Conservation (phyloP, 2,113 vertebrate species). For the Panthera uncia region DNA sequence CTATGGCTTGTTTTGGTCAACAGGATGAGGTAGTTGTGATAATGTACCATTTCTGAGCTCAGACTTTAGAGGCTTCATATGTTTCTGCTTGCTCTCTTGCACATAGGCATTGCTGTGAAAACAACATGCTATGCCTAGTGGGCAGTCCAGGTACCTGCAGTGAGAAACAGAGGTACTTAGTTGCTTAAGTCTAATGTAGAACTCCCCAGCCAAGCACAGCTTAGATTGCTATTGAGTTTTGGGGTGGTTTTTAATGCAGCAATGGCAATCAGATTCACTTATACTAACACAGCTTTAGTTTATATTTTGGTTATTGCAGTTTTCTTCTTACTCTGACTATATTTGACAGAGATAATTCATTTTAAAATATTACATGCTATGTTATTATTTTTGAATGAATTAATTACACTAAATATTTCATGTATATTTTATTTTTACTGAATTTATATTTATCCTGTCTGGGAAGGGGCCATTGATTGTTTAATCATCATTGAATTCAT, state of each 20-base stretch:
- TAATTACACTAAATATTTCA: background rate
- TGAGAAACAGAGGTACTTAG: background rate
- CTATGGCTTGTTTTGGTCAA: background rate
- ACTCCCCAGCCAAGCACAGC: background rate
- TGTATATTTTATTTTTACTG: background rate
- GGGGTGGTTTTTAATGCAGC: background rate
- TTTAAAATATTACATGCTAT: background rate
- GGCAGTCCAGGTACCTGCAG: too few species aligned
- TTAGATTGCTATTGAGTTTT: background rate
- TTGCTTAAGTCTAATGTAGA: background rate
- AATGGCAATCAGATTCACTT: background rate
- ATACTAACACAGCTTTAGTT: background rate
- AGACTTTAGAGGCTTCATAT: accelerated
- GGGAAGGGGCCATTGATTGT: background rate
- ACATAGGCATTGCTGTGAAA: background rate
- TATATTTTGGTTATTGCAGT: background rate
- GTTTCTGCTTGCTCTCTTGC: background rate
- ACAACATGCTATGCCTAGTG: background rate
- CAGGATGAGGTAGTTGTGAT: background rate
- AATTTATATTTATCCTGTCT: background rate
- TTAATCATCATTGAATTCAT: background rate
- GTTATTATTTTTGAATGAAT: background rate
- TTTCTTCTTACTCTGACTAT: background rate
- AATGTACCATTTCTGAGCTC: background rate
- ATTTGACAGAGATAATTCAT: background rate